Percentiles rank a stretch among this genome's conserved stretches.
Conservation (phyloP, 2,888 invertebrate species). For the Ellobium chinense region DNA sequence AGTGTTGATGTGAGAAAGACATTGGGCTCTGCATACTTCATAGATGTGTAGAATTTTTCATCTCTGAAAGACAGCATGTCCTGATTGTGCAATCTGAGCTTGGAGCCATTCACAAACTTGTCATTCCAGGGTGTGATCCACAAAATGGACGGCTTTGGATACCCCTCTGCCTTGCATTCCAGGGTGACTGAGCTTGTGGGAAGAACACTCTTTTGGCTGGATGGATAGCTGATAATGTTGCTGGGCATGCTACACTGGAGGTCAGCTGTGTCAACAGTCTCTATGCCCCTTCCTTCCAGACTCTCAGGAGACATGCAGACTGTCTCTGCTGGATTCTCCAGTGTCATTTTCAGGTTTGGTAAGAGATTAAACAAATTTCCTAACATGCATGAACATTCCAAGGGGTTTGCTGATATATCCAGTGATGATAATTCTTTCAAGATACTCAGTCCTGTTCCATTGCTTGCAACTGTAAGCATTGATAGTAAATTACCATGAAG, state of each 20-base stretch:
- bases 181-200: conserved; percentile 53
- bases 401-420: conserved; percentile 61
- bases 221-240: not conserved
- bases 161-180: conserved; percentile 58
- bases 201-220: conserved; percentile 34
- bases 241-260: conserved; percentile 60
- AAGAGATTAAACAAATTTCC: conserved; percentile 50
- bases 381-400: conserved; percentile 70
- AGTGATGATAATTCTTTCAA: conserved; percentile 54
- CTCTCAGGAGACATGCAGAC: conserved; percentile 56
- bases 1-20: conserved; percentile 63
- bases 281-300: conserved; percentile 49
- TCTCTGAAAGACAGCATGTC: not conserved
- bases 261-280: conserved; percentile 43
- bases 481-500: conserved; percentile 58
- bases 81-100: conserved; percentile 45
- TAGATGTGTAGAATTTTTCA: conserved; percentile 16
- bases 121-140: conserved; percentile 71
- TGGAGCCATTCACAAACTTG: conserved; percentile 53
- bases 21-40: conserved; percentile 37
- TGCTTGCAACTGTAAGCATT: conserved; percentile 34
- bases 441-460: conserved; percentile 47
- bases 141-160: conserved; percentile 59
- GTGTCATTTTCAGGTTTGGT: conserved; percentile 28
- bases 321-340: conserved; percentile 47